Evolutionary conservation across 2,113 vertebrate species (phyloP), one percentile per base, ranked within the genome.

Genomic region (Glaucomys volans): DNA sequence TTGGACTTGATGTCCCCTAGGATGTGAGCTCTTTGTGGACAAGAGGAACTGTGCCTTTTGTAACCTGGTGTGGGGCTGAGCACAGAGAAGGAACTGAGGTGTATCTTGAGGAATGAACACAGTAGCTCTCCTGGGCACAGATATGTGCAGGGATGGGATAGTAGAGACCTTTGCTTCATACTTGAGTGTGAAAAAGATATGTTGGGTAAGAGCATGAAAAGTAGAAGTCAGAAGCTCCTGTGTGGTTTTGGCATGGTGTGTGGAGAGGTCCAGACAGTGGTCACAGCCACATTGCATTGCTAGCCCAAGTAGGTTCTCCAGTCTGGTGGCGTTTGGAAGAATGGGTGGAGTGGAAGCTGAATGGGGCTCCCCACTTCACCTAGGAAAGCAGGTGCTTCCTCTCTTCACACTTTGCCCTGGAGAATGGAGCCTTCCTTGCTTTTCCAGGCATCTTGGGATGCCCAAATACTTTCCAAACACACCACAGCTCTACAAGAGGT

Each of bases 401-500:
- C 12, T 26, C 9, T 72, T 72, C 8, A 0, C 9, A 47, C 7
- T 35, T 57, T 47, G 44, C 94, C 52, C 22, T 64, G 13, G 40
- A 54, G 67, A 44, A 12, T 30, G 9, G 42, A n/a, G 4, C 26
- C 42, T 62, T 18, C 22, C 5, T 37, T 13, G 6, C 40, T 74
- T 22, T 57, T n/a, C 16, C 28, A 14, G 54, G 4, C 16, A 4
- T 26, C 40, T n/a, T 75, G 24, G 50, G 32, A 32, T 71, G 52
- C 32, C 62, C 2, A 24, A 24, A 9, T 50, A 69, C 14, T 62
- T 71, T 52, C 52, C 5, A 24, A 8, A 14, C 17, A 54, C 3
- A 5, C 20, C 1, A 1, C 5, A 50, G 35, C 69, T 7, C 35
- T 0, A 3, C 9, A 47, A 57, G 7, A 40, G n/a, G 59, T 3